Conservation (phyloP, 2,797 vertebrate genomes). For the Parauchenoglanis punctatus region DNA sequence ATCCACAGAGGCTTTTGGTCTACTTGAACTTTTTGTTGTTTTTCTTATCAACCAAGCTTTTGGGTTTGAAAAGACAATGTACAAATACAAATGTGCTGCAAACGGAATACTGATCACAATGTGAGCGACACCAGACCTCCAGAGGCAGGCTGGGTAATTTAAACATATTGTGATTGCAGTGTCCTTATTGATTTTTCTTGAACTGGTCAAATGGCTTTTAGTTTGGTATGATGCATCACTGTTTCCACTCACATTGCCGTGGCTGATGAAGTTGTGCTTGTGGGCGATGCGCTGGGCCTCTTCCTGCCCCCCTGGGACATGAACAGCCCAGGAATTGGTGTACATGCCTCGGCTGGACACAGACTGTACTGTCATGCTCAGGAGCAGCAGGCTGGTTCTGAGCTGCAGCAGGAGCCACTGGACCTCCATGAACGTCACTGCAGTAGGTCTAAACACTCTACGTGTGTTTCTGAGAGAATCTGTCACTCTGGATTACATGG, state of each 20-base stretch:
- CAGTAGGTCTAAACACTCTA: conserved; percentile 61
- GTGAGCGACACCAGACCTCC: background rate
- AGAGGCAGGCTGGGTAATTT: background rate
- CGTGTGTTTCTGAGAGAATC: conserved; percentile 36
- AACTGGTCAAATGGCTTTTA: conserved; percentile 17
- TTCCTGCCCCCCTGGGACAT: conserved; percentile 68
- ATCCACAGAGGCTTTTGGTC: background rate
- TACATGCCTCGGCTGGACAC: conserved; percentile 71
- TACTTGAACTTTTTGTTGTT: background rate
- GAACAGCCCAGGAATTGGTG: conserved; percentile 85
- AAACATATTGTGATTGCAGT: background rate
- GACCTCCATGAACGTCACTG: conserved; percentile 88
- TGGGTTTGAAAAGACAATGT: background rate
- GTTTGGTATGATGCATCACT: background rate
- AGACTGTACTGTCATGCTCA: conserved; percentile 56
- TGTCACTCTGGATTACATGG: conserved; percentile 37
- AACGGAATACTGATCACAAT: background rate
- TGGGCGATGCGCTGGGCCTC: conserved; percentile 75
- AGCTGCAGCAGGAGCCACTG: conserved; percentile 80
- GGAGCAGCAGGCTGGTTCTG: conserved; percentile 80
- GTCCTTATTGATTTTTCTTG: background rate
- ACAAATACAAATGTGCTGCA: background rate
- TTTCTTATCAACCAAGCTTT: background rate
- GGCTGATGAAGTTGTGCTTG: conserved; percentile 83
- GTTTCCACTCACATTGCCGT: conserved; percentile 73